Evolutionary conservation across 2,113 vertebrate species (phyloP).

Genomic region (Ceyx cyanopectus): DNA sequence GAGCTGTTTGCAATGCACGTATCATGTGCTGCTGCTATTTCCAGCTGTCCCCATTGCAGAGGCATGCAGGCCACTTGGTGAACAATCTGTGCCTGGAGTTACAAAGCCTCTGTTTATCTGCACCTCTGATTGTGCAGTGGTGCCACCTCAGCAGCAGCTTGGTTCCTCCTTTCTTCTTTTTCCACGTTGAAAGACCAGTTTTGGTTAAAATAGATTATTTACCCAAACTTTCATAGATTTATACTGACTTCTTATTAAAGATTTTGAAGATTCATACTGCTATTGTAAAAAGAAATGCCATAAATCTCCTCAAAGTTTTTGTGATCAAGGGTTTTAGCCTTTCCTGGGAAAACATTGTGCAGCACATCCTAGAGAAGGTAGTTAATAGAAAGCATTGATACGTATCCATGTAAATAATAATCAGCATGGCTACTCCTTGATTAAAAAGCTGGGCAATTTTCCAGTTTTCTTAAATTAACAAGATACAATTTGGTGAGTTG

Average conservation of each 20-base stretch:
- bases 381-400: not conserved
- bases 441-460: constrained; percentile 5
- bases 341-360: not conserved
- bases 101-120: not conserved
- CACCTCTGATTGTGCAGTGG: not conserved
- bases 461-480: not conserved
- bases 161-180: not conserved
- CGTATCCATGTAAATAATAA: not conserved
- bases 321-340: not conserved
- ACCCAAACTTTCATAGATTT: not conserved
- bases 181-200: not conserved
- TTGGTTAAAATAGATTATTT: too few relatives aligned
- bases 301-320: not conserved
- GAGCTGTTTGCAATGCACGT: not conserved
- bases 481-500: not conserved
- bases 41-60: not conserved
- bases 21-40: not conserved
- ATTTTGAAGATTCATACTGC: not conserved
- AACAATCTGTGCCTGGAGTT: not conserved
- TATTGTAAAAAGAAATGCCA: not conserved
- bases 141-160: not conserved
- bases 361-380: not conserved
- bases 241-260: not conserved
- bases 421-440: not conserved
- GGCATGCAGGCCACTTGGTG: not conserved